phyloP scores from a whole-genome alignment of 2,797 vertebrate genomes.

The Mionectes olivaceus region DNA sequence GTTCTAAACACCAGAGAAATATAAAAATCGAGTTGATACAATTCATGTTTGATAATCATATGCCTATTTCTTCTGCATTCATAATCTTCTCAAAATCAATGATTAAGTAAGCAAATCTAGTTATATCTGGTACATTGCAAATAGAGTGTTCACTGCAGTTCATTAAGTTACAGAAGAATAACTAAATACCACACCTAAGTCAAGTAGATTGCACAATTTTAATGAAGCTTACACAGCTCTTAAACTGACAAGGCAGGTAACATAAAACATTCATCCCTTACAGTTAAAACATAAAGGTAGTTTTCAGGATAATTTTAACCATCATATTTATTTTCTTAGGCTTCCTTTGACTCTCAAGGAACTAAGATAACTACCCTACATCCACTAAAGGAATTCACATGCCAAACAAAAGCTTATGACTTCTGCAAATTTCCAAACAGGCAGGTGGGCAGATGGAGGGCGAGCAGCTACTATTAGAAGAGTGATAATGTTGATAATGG shows the following conservation, averaged over 20 bases:
- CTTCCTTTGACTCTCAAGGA: background rate
- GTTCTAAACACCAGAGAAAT: background rate
- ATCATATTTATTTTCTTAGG: background rate
- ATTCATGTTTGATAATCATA: background rate
- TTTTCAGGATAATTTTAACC: background rate
- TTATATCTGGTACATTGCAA: background rate
- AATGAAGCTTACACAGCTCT: background rate
- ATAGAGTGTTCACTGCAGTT: background rate
- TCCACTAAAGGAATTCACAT: background rate
- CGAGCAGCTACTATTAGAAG: background rate
- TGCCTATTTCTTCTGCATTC: background rate
- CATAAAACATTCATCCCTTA: background rate
- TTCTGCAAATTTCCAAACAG: background rate
- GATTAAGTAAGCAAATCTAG: background rate
- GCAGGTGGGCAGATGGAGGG: no score
- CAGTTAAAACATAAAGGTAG: background rate
- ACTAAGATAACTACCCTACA: background rate
- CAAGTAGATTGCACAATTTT: background rate
- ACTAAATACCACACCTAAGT: background rate
- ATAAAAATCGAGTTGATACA: background rate
- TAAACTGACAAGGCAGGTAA: background rate
- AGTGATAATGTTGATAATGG: background rate
- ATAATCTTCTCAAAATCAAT: background rate
- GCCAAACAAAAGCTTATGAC: background rate
- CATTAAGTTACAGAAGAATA: background rate